A percentile compares a stretch with the other conserved stretches of the same genome.
phyloP scores from a whole-genome alignment of 2,113 vertebrate species.

The Tupaia chinensis region DNA sequence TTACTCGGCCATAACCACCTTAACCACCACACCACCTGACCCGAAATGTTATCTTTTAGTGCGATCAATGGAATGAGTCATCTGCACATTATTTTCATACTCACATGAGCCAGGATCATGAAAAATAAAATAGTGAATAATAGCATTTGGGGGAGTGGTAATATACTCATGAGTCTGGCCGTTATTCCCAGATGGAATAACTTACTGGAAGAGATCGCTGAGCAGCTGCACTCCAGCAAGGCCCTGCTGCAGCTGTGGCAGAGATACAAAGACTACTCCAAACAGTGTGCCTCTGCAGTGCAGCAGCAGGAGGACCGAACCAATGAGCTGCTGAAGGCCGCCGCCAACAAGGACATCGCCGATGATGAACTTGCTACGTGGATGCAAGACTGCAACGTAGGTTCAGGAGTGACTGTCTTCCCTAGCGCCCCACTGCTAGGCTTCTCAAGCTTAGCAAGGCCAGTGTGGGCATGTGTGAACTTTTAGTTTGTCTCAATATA shows the following conservation, averaged over 20 bases:
- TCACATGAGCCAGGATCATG: neutral
- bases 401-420: constrained; percentile 59
- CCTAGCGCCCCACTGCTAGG: neutral
- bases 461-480: neutral
- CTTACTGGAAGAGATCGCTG: constrained; percentile 93
- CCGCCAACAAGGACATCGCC: constrained; percentile 90
- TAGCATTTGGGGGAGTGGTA: neutral
- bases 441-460: neutral
- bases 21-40: no score
- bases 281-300: constrained; percentile 86
- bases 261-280: constrained; percentile 89
- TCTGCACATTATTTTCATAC: neutral
- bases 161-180: neutral
- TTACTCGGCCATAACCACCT: no score
- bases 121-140: neutral
- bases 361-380: constrained; percentile 93
- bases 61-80: neutral
- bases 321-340: constrained; percentile 90
- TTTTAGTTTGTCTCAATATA: neutral
- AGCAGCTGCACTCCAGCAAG: constrained; percentile 92
- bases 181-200: constrained; percentile 92
- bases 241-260: constrained; percentile 94
- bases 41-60: neutral
- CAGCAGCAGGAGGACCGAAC: constrained; percentile 88
- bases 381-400: constrained; percentile 93